Base-by-base conservation (phyloP, 1,140 invertebrate genomes). In the Lasioglossum baleicum region DNA sequence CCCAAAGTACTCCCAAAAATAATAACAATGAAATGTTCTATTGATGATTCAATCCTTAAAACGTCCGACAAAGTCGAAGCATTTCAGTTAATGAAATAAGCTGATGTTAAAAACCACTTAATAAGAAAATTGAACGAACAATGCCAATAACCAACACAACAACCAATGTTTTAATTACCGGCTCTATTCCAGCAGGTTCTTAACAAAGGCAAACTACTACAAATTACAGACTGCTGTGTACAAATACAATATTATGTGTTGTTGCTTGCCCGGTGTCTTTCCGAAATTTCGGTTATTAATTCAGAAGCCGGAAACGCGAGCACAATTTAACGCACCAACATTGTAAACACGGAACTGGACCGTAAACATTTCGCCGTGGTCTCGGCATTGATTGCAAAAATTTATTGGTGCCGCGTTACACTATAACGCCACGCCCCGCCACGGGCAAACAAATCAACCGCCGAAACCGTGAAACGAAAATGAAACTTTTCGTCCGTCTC, bases 401-500 rank as follows among this genome's bases (percentile, higher is more conserved):
- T 48, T 60, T 61, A n/a, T 61, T 13, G 20, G 35, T 13, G 31
- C n/a, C 26, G 13, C 20, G 42, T 44, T 44, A 44, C 22, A 10
- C 17, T 7, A 15, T 1, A 42, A 26, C 22, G 17, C 7, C n/a
- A 10, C 51, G 15, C 7, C 11, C n/a, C 13, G 13, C 11, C 20
- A 44, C 65, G 51, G 48, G 81, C 58, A 75, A 63, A 74, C 64
- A 76, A 64, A 72, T 56, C 31, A 61, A 64, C 60, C 48, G 26
- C 44, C 69, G 58, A 66, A 75, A 71, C 20, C 22, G 26, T 58
- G 64, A 35, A 4, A 13, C 68, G 81, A 77, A 79, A 82, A 84
- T 80, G 83, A 67, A 78, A 83, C 83, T 83, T 83, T 70, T 78
- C 42, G 67, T 51, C 69, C 73, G 76, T 61, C 68, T 35, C 44